Base-by-base conservation (phyloP, 2,113 vertebrate species). In the Megalops atlanticus region DNA sequence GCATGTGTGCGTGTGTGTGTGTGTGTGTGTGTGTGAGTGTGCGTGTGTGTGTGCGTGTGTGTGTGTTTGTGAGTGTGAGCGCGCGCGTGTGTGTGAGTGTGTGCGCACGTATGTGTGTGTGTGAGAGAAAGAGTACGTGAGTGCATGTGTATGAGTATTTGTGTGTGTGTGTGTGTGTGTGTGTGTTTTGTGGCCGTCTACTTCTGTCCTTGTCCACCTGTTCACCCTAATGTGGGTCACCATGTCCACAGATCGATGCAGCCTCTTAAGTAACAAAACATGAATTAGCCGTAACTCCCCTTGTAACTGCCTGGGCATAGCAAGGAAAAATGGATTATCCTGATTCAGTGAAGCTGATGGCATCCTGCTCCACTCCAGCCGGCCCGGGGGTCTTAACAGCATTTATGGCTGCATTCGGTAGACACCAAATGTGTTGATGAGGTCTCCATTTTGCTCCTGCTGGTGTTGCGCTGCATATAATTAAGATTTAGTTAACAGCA, bases 141-240 rank as follows among this genome's bases (percentile, higher is more conserved):
- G 21, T 24, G 52, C 21, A 18, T 58, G 7, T 52, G 49, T 6
- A 45, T 45, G 43, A 14, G 14, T 45, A 6, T 45, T 14, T 38
- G n/a, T 81, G 83, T 77, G 79, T 27, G 77, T 68, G 74, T 86
- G 82, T 79, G 52, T 79, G 74, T 69, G 45, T 84, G 84, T 86
- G 84, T 77, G 82, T 87, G 79, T n/a, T n/a, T 24, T 64, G 58
- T 64, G 58, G 24, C 58, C 11, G 58, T 64, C 24, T 64, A n/a
- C 58, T 27, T 27, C 11, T 27, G n/a, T 64, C 58, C n/a, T 64
- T 64, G 6, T 11, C 58, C 3, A 11, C 11, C 43, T 45, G 43
- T 45, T 64, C 24, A 10, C 58, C 8, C 58, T 31, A n/a, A n/a
- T 27, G n/a, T 10, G n/a, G 31, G 31, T 64, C 18, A 64, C 11